A percentile compares a stretch with the other conserved stretches of the same genome.
These are phyloP conservation scores for Phalloptychus januarius DNA, from an alignment of 2,797 vertebrate species.

Conservation along the genomic window DNA sequence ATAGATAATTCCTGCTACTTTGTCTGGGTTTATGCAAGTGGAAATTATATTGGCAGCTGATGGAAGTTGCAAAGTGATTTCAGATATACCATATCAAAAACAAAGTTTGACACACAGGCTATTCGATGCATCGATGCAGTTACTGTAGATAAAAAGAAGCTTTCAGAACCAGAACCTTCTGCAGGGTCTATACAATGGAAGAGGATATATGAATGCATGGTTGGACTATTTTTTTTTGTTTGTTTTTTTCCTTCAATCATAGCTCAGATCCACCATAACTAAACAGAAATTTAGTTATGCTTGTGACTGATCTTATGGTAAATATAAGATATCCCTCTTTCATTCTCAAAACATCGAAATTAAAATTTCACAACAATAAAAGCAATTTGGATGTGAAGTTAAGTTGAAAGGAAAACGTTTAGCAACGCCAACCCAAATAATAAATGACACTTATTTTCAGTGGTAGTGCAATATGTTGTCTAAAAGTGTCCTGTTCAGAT, in stretches of 20 bases:
- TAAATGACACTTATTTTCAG: neutral
- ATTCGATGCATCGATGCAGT: neutral
- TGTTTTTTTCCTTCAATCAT: too few species aligned
- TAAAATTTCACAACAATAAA: neutral
- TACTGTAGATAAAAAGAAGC: neutral
- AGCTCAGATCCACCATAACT: neutral
- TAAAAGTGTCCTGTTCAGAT: too few species aligned
- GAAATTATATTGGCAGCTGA: neutral
- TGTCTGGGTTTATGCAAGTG: neutral
- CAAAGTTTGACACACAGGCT: neutral
- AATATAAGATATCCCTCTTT: neutral
- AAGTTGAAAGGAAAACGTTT: neutral
- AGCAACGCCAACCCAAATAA: neutral
- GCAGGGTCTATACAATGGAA: neutral
- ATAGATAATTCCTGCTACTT: neutral
- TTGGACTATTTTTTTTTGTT: too few species aligned
- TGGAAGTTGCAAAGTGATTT: neutral
- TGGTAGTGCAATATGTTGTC: neutral
- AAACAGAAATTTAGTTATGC: neutral
- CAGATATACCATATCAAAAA: neutral
- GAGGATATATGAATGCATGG: too few species aligned
- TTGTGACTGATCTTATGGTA: neutral
- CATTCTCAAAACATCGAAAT: neutral
- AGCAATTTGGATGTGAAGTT: neutral
- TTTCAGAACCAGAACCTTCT: neutral